phyloP scores from a whole-genome alignment of 2,888 invertebrate species.

The Spialia ferax region DNA sequence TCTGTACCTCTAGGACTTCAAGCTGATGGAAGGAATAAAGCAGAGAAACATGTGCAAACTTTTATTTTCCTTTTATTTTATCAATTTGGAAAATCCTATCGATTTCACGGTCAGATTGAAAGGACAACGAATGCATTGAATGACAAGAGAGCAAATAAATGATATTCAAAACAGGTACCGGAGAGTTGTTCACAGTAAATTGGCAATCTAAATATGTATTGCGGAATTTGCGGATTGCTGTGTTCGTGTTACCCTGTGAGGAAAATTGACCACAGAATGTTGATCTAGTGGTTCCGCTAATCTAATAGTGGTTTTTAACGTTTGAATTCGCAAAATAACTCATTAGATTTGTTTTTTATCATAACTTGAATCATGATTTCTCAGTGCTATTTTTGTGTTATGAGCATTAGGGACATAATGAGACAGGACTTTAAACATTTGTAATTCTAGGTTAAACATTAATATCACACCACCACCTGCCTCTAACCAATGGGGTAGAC shows the following conservation, averaged over 20 bases:
- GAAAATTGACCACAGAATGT: neutral
- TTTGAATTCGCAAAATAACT: neutral
- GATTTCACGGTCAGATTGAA: neutral
- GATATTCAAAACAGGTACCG: neutral
- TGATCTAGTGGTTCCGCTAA: neutral
- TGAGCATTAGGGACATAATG: no score
- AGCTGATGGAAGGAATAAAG: no score
- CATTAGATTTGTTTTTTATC: neutral
- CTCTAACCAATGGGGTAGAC: no score
- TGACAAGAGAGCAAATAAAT: neutral
- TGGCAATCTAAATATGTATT: slow-evolving; percentile 3
- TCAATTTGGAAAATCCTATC: neutral
- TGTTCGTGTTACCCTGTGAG: neutral
- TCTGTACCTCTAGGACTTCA: no score
- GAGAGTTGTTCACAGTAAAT: neutral
- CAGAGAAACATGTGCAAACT: no score
- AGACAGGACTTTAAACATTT: no score
- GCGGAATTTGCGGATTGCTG: neutral
- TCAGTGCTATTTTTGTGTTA: no score
- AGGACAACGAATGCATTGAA: neutral
- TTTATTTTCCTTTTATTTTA: neutral
- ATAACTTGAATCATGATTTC: no score
- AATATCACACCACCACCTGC: no score
- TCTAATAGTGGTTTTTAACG: no score
- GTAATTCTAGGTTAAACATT: no score